Base-by-base conservation (phyloP, 2,113 vertebrate species). In the Neodon shergylaensis region DNA sequence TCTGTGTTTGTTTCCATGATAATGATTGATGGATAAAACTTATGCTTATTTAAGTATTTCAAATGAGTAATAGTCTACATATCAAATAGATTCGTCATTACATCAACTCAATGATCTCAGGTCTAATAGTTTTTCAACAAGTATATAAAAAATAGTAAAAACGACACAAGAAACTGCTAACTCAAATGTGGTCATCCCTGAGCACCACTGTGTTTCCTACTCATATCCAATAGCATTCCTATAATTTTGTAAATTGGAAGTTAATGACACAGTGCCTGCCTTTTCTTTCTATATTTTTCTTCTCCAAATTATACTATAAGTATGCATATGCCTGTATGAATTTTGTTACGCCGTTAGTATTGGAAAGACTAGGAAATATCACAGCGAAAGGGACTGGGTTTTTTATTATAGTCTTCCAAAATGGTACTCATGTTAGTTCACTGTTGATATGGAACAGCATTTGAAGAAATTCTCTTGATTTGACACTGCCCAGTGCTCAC, bases 401-500 rank as follows among this genome's bases (percentile, higher is more conserved):
- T 82, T 16, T 61, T 70, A 44, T 49, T 82, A 39, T 28, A 82
- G 39, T 70, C 28, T 90, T 94, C 52, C 44, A 87, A 97, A 90
- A n/a, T 74, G 14, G 36, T 82, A 49, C 47, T 90, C 39, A 65
- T 0, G 2, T n/a, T 91, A 96, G 92, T 98, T 97, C 68, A 96
- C 47, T 92, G 87, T 88, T 95, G 74, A 95, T 73, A 21, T 84
- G 96, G 96, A 97, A 72, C 72, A 84, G 47, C 66, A 61, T 66
- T 92, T 94, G 63, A 91, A 98, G 72, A 77, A 73, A 90, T 90
- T 65, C 19, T 85, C 49, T 93, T 54, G 68, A 90, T 70, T 87
- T 82, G 52, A 95, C 47, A 95, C 33, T 49, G 58, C 61, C 82
- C 61, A 98, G 90, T 73, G 66, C 13, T 91, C 68, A 39, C 44